phyloP scores from a whole-genome alignment of 1,140 invertebrate genomes.

The Periplaneta americana region DNA sequence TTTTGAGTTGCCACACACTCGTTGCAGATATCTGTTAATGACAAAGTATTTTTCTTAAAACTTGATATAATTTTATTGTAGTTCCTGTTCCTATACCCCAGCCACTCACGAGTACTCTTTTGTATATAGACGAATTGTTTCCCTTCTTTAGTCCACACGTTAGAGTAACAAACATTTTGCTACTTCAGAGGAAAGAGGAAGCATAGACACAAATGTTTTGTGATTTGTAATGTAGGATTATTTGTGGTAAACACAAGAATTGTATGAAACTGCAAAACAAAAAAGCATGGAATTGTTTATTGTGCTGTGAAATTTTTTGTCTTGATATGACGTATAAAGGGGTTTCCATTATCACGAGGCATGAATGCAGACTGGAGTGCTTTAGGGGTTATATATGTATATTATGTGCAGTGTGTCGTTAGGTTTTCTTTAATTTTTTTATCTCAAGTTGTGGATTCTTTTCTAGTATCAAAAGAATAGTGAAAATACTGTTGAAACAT shows the following conservation, averaged over 20 bases:
- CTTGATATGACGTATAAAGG: background rate
- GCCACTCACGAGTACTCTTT: background rate
- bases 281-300: background rate
- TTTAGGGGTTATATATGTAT: background rate
- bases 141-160: background rate
- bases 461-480: background rate
- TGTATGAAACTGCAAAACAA: background rate
- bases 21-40: background rate
- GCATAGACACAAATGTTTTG: background rate
- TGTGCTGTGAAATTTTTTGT: background rate
- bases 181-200: background rate
- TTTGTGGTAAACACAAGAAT: background rate
- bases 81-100: background rate
- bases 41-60: background rate
- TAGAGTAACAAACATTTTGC: background rate
- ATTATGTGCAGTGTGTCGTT: background rate
- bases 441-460: background rate
- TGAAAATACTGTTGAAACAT: background rate
- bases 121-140: background rate
- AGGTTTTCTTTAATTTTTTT: background rate
- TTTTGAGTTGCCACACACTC: background rate
- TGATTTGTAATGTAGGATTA: background rate
- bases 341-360: background rate
- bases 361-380: background rate
- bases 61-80: background rate